phyloP scores from a whole-genome alignment of 2,888 invertebrate species.

The Thereva nobilitata region DNA sequence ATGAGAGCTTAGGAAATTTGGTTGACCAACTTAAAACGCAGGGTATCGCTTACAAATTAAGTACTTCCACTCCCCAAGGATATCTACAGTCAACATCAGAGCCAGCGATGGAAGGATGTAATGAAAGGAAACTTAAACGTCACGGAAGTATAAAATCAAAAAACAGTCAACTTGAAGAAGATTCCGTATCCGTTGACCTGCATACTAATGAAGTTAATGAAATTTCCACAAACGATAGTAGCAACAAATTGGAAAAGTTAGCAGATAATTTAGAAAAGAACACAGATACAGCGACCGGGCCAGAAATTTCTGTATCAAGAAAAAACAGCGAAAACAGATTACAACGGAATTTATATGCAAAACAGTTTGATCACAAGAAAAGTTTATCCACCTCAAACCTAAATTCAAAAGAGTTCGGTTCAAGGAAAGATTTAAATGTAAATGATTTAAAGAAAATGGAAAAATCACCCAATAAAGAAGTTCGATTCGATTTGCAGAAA shows the following conservation, averaged over 20 bases:
- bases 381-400: constrained; percentile 40
- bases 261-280: constrained; percentile 16
- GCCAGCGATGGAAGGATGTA: constrained; percentile 12
- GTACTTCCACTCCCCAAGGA: too few species aligned
- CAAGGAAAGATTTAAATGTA: neutral
- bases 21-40: constrained; percentile 36
- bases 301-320: constrained; percentile 7
- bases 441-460: neutral
- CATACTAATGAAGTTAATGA: constrained; percentile 30
- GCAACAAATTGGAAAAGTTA: constrained; percentile 33
- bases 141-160: constrained; percentile 18
- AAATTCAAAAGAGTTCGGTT: constrained; percentile 42
- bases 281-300: too few species aligned
- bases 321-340: too few species aligned
- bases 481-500: constrained; percentile 41
- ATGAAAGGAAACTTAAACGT: constrained; percentile 29
- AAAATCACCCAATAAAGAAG: constrained; percentile 35
- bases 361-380: constrained; percentile 38
- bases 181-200: constrained; percentile 7
- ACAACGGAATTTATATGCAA: neutral
- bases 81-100: neutral
- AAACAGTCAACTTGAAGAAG: constrained; percentile 12
- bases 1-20: constrained; percentile 37
- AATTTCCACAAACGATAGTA: neutral
- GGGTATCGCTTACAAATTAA: constrained; percentile 33